Percentiles rank a stretch among this genome's conserved stretches.
phyloP scores from a whole-genome alignment of 1,140 invertebrate species.

The Cherax destructor region DNA sequence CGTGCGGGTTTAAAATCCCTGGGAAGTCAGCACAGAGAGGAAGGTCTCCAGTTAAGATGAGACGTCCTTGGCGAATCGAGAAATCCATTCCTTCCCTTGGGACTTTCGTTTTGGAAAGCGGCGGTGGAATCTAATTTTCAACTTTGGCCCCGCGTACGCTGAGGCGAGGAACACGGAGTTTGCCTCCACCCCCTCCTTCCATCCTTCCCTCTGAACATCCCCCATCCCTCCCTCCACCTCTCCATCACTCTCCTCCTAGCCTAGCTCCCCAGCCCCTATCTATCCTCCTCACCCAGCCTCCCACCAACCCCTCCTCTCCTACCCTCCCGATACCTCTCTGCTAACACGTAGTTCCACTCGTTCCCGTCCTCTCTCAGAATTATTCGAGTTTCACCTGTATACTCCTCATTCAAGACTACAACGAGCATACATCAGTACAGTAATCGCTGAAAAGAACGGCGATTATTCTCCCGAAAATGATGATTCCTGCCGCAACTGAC shows the following conservation, averaged over 20 bases:
- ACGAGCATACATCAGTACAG: too few relatives aligned
- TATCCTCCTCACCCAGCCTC: too few relatives aligned
- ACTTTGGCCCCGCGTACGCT: slow-evolving; percentile 45
- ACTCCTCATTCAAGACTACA: too few relatives aligned
- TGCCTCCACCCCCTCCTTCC: not conserved
- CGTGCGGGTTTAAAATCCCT: too few relatives aligned
- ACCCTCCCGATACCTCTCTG: not conserved
- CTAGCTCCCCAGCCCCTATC: not conserved
- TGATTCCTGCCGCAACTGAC: not conserved
- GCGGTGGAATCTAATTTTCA: slow-evolving; percentile 61
- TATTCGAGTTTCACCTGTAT: too few relatives aligned
- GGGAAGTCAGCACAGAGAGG: too few relatives aligned
- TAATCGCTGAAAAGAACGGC: too few relatives aligned
- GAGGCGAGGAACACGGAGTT: not conserved
- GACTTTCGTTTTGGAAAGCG: slow-evolving; percentile 52
- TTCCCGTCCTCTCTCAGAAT: not conserved
- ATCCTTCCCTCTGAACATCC: not conserved
- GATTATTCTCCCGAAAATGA: too few relatives aligned
- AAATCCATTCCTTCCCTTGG: slow-evolving; percentile 39
- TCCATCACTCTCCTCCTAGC: not conserved
- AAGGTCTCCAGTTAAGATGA: not conserved
- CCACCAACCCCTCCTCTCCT: too few relatives aligned
- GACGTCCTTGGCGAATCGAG: slow-evolving; percentile 22
- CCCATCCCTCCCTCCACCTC: not conserved
- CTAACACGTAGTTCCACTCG: not conserved